Conservation (phyloP, 2,797 vertebrate species). For the Moxostoma hubbsi region DNA sequence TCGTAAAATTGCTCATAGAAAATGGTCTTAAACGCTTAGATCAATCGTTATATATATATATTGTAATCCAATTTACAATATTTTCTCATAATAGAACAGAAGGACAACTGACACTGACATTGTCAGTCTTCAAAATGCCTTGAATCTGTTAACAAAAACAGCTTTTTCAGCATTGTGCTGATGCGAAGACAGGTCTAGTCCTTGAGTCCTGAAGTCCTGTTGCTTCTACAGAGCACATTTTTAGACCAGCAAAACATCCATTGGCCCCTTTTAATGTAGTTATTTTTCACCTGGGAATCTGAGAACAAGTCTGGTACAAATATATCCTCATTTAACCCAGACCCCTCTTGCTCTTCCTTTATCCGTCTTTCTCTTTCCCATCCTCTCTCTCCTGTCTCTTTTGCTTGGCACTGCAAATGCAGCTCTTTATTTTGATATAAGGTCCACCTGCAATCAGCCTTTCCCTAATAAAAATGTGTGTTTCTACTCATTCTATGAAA, state of each 20-base stretch:
- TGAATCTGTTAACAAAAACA: background rate
- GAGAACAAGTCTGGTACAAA: conserved; percentile 53
- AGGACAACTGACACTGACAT: background rate
- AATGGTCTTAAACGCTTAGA: no score
- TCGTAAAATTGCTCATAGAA: no score
- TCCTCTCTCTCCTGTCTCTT: conserved; percentile 64
- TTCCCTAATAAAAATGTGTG: conserved; percentile 76
- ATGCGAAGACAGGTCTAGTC: background rate
- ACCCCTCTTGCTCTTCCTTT: background rate
- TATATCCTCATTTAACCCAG: background rate
- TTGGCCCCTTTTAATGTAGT: conserved; percentile 37
- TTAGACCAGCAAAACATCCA: conserved; percentile 50
- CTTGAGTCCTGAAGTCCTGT: conserved; percentile 1
- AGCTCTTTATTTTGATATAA: conserved; percentile 75
- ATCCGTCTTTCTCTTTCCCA: conserved; percentile 16
- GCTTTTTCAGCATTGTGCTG: background rate
- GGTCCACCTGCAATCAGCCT: conserved; percentile 66
- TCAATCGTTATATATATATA: background rate
- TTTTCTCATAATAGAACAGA: background rate
- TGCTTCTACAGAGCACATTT: conserved; percentile 34
- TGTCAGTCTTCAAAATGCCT: background rate
- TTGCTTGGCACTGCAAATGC: conserved; percentile 51
- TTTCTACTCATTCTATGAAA: conserved; percentile 74
- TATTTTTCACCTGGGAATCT: conserved; percentile 59
- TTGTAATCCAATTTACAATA: no score